Evolutionary conservation across 1,140 invertebrate genomes (phyloP).

Genomic region (Drosophila quadrilineata): DNA sequence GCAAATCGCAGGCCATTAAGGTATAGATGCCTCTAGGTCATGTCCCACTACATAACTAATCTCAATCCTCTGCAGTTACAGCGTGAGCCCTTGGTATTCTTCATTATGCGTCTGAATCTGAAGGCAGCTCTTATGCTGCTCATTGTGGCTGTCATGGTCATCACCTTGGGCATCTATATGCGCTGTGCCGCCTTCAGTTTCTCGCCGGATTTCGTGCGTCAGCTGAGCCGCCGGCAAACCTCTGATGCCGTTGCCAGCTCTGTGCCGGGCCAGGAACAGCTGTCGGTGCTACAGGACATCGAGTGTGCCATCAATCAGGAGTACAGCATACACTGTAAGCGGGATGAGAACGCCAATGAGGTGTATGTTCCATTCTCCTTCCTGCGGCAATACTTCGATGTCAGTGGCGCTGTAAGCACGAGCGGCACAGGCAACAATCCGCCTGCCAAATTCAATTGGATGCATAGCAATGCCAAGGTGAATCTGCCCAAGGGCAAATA

Average conservation of each 20-base stretch:
- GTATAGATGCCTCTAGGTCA: no score
- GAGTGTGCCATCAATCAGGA: constrained; percentile 96
- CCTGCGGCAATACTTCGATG: constrained; percentile 96
- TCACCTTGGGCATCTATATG: constrained; percentile 83
- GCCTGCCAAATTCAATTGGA: constrained; percentile 93
- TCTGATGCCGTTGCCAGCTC: background rate
- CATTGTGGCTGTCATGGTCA: constrained; percentile 81
- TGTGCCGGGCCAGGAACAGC: constrained; percentile 6
- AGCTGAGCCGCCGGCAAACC: constrained; percentile 30
- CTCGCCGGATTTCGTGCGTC: constrained; percentile 60
- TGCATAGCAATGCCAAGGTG: constrained; percentile 96
- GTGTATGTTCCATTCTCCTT: constrained; percentile 96
- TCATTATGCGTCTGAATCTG: constrained; percentile 84
- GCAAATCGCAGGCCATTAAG: constrained; percentile 30
- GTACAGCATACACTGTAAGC: constrained; percentile 91
- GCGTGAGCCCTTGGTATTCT: constrained; percentile 77
- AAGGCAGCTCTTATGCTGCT: constrained; percentile 83
- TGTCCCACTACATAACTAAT: no score
- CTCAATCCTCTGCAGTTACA: constrained; percentile 15
- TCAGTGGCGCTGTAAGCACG: constrained; percentile 82
- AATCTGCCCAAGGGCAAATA: constrained; percentile 94
- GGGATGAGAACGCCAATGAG: constrained; percentile 91
- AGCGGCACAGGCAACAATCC: constrained; percentile 35
- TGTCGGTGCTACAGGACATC: constrained; percentile 85
- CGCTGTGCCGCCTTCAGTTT: constrained; percentile 82